Base-by-base conservation (phyloP, 2,888 invertebrate species). In the Philonicus albiceps region DNA sequence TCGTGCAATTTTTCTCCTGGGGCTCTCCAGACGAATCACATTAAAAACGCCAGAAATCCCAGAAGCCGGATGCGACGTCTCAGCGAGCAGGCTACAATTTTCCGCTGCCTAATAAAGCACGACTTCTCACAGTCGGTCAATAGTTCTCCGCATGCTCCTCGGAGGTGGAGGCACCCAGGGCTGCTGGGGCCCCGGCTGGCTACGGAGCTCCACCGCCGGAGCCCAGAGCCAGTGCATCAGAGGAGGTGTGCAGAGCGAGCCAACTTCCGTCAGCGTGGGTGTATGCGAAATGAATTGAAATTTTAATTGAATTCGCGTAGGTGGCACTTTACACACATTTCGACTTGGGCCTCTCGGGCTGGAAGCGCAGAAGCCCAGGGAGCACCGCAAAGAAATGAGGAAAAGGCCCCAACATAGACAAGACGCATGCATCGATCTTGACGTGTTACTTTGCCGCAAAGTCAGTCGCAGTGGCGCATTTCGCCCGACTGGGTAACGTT, bases 261-360 rank as follows among this genome's bases (percentile, higher is more conserved):
- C 31, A 86, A 86, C 86, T 86, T 86, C 86, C 86, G 86, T 72
- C 40, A 78, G 55, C 78, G 86, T 86, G 53, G 86, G 86, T 86
- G 86, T 86, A 86, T 86, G 86, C 86, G 86, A 81, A 86, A 86
- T 81, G 86, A 86, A 86, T 86, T 80, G 86, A 80, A 80, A 80
- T 73, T 86, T 86, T 81, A 86, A 86, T 86, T 86, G 86, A 86
- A 86, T 86, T 81, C 37, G 27, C 86, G 86, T 86, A 86, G 86
- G 86, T 81, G 86, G 80, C 55, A 78, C 43, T 86, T 86, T 72
- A 86, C 86, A 86, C 86, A 86, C 86, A 86, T 80, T 86, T 80
- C 11, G 37, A 16, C 86, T n/a, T 27, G 74, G 64, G n/a, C 27
- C 72, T 37, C 30, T 64, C 11, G 13, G 31, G 19, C 34, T 22